Evolutionary conservation across 2,797 vertebrate genomes (phyloP).

Genomic region (Clarias fuscus): DNA sequence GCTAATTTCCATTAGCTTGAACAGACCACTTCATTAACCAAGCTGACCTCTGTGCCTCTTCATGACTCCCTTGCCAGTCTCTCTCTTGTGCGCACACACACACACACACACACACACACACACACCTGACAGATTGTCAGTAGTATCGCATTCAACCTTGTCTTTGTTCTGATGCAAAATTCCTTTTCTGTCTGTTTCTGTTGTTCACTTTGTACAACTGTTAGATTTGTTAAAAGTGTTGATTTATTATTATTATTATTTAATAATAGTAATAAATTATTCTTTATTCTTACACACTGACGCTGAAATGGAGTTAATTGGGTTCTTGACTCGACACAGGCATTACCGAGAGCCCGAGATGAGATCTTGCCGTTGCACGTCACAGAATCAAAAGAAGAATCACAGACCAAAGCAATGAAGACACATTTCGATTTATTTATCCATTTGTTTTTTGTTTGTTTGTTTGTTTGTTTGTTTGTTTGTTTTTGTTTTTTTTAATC

Average conservation of each 20-base stretch:
- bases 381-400: no score
- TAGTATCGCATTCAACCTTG: not conserved
- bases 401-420: no score
- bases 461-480: no score
- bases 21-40: conserved; percentile 60
- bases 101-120: not conserved
- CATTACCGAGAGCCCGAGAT: not conserved
- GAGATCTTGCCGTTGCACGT: no score
- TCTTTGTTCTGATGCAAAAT: conserved; percentile 6
- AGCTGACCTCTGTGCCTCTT: conserved; percentile 45
- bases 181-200: not conserved
- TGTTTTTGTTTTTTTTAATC: no score
- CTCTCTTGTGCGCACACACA: not conserved
- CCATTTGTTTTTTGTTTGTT: no score
- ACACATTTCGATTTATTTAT: no score
- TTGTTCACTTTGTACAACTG: not conserved
- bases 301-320: not conserved
- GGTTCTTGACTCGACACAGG: not conserved
- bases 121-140: conserved; percentile 24
- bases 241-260: not conserved
- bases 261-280: no score
- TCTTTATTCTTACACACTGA: not conserved
- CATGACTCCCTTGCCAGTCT: conserved; percentile 35
- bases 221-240: not conserved
- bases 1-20: conserved; percentile 61